phyloP scores from a whole-genome alignment of 2,888 invertebrate genomes.

The Oligia strigilis region DNA sequence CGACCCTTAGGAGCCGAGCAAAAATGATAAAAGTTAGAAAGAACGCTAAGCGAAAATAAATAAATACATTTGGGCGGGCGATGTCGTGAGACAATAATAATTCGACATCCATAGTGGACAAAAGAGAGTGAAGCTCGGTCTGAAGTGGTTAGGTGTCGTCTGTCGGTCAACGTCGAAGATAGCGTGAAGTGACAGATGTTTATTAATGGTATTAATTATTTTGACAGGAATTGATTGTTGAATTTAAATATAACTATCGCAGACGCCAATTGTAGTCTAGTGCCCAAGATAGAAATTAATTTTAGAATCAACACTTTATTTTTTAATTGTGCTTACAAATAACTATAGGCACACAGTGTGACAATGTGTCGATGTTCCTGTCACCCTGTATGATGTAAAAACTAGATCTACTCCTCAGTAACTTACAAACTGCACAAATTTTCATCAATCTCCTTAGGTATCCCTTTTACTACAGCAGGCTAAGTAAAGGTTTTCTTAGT shows the following conservation, averaged over 20 bases:
- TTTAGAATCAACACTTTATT: background rate
- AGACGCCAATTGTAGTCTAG: background rate
- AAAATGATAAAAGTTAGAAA: too few relatives aligned
- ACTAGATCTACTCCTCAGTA: background rate
- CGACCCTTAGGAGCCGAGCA: background rate
- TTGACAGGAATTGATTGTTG: conserved; percentile 11
- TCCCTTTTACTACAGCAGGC: background rate
- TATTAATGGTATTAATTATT: conserved; percentile 6
- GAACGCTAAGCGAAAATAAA: background rate
- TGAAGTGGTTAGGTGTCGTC: conserved; percentile 36
- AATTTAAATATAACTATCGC: background rate
- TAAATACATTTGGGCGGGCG: background rate
- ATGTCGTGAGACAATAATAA: too few relatives aligned
- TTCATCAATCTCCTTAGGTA: background rate
- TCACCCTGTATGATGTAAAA: background rate
- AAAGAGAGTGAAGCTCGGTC: conserved; percentile 1
- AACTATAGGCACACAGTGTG: background rate
- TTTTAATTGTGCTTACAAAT: background rate
- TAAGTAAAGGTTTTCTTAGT: too few relatives aligned
- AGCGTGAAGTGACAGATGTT: conserved; percentile 27
- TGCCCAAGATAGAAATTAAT: background rate
- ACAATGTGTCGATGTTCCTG: too few relatives aligned
- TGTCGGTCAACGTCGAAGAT: conserved; percentile 25
- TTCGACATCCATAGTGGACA: too few relatives aligned
- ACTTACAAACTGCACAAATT: background rate